A percentile compares a stretch with the other conserved stretches of the same genome.
These are phyloP conservation scores for Octomys mimax DNA, from an alignment of 2,797 vertebrate species.

Conservation along the genomic window DNA sequence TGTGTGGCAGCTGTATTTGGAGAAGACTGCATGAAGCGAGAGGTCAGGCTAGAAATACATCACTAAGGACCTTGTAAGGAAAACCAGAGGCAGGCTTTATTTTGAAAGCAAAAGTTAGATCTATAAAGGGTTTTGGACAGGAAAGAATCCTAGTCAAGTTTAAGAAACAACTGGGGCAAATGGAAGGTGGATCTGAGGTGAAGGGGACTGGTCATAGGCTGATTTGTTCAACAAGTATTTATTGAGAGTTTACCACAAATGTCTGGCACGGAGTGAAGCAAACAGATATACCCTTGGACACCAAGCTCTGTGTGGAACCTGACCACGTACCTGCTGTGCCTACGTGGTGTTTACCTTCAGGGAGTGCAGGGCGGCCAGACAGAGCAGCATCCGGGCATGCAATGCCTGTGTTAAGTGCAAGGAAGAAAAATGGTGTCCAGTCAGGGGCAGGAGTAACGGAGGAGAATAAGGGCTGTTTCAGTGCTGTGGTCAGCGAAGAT, in stretches of 20 bases:
- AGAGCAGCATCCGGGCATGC: background rate
- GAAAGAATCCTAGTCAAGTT: background rate
- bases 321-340: background rate
- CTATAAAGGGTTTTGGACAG: background rate
- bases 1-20: background rate
- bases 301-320: constrained; percentile 10
- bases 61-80: background rate
- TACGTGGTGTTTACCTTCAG: background rate
- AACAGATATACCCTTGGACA: background rate
- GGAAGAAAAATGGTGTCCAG: background rate
- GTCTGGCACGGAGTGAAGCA: background rate
- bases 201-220: background rate
- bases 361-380: background rate
- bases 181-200: constrained; percentile 18
- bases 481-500: constrained; percentile 5
- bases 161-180: constrained; percentile 6
- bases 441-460: background rate
- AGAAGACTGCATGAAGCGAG: background rate
- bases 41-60: constrained; percentile 14
- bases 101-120: constrained; percentile 36
- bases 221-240: constrained; percentile 1
- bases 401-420: background rate
- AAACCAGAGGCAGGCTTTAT: constrained; percentile 46
- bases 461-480: background rate
- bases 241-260: background rate